Percentiles rank a stretch among this genome's conserved stretches.
phyloP scores from a whole-genome alignment of 2,113 vertebrate genomes.

The Zapus hudsonius region DNA sequence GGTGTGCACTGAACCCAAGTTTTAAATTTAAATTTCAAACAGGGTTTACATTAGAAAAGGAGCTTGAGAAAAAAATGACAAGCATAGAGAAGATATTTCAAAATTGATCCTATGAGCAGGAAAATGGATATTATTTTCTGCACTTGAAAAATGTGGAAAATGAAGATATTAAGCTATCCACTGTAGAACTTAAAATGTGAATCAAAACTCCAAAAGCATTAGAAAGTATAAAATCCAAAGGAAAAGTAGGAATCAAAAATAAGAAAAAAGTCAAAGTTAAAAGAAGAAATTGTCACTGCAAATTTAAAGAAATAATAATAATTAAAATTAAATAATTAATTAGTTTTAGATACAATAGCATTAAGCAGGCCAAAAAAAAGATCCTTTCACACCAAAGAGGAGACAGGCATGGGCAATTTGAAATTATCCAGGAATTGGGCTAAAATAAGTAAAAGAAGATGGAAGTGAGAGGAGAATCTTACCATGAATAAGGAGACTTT shows the following conservation, averaged over 20 bases:
- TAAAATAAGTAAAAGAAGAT: background rate
- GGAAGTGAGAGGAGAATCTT: background rate
- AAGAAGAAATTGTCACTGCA: background rate
- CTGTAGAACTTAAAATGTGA: background rate
- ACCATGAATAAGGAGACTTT: background rate
- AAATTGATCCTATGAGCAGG: background rate
- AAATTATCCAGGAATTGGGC: background rate
- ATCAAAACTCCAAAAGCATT: background rate
- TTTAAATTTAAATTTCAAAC: background rate
- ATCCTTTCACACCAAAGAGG: background rate
- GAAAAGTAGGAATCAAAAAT: background rate
- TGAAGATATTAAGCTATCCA: background rate
- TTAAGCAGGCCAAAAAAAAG: background rate
- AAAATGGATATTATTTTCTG: background rate
- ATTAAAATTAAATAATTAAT: no score
- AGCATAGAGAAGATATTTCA: background rate
- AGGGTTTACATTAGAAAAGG: background rate
- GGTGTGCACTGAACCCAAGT: background rate
- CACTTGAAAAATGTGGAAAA: constrained; percentile 10
- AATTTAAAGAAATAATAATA: background rate
- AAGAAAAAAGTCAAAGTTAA: background rate
- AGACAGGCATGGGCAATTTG: background rate
- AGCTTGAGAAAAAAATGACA: background rate
- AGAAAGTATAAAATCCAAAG: background rate
- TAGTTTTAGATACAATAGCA: background rate